Base-by-base conservation (phyloP, 2,797 vertebrate species). In the Rhinichthys osculus region DNA sequence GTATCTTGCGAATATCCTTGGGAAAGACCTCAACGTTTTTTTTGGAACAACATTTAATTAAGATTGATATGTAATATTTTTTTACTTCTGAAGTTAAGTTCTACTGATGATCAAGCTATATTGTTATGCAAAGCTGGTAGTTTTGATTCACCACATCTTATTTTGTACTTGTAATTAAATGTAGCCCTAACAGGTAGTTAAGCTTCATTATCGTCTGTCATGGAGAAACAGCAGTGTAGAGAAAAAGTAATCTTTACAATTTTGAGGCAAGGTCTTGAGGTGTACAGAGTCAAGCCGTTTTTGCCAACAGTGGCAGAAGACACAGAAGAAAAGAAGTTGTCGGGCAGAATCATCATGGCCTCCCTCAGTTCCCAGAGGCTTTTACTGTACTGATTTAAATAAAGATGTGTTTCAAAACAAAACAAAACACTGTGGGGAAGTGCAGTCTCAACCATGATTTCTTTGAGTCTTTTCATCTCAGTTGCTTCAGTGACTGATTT, bases 331-430 rank as follows among this genome's bases (percentile, higher is more conserved):
- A 87, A 42, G 92, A 93, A 90, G 92, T 91, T 86, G 87, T 92
- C 90, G 88, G 85, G 93, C 93, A 93, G 93, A 93, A 90, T 85
- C 85, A 84, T 64, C 89, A 38, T 59, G 83, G 90, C 91, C 72
- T 88, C 92, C 89, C 81, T 92, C 92, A 92, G 88, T 86, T 78
- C 62, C 69, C 77, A 47, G 72, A 85, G 87, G 70, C 35, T 93
- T 94, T 93, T 92, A 92, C 89, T 96, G 94, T 95, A 93, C 92
- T 95, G 93, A 92, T 88, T 88, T 88, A 81, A 96, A 96, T 96
- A 96, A 96, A 95, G 92, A 90, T 90, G 90, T 95, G 89, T 95
- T 95, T 94, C 85, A 77, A 87, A 88, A 94, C 93, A 66, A 66
- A 33, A 66, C 3, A 33, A 94, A 90, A 54, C 4, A 84, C 90